Conservation (phyloP, 1,140 invertebrate species). For the Thereuonema tuberculata region DNA sequence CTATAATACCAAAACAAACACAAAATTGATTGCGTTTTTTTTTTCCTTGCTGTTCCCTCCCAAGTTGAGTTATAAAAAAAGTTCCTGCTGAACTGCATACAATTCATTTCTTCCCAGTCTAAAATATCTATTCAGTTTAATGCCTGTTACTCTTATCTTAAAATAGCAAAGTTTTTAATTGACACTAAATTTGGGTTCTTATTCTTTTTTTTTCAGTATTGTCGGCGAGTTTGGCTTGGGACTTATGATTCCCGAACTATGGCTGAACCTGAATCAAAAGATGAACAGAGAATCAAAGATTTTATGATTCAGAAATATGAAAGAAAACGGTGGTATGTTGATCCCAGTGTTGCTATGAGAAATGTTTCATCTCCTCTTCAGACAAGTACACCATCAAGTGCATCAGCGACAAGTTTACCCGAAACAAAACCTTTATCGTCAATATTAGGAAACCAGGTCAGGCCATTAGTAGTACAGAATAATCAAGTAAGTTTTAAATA, state of each 20-base stretch:
- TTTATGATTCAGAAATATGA: constrained; percentile 90
- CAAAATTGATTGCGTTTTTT: too few species aligned
- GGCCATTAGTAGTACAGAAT: constrained; percentile 16
- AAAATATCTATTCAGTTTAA: too few species aligned
- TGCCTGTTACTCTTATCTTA: too few species aligned
- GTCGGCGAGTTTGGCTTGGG: constrained; percentile 77
- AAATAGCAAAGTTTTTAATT: too few species aligned
- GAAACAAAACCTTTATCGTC: constrained; percentile 17
- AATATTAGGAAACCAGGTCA: constrained; percentile 13
- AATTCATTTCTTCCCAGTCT: too few species aligned
- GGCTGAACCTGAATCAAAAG: constrained; percentile 45
- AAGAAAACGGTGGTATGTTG: constrained; percentile 62
- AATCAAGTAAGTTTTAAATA: constrained; percentile 16
- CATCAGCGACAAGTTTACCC: constrained; percentile 15
- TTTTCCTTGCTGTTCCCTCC: too few species aligned
- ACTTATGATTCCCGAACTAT: constrained; percentile 45
- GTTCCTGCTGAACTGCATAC: too few species aligned
- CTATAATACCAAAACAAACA: too few species aligned
- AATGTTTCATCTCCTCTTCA: constrained; percentile 21
- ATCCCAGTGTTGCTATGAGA: constrained; percentile 40
- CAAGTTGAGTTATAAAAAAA: too few species aligned
- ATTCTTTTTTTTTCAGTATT: constrained; percentile 50
- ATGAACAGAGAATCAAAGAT: constrained; percentile 78
- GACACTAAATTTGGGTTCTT: too few species aligned
- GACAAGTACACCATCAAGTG: constrained; percentile 18